phyloP scores from a whole-genome alignment of 2,113 vertebrate species.

The Hypocryptadius cinnamomeus region DNA sequence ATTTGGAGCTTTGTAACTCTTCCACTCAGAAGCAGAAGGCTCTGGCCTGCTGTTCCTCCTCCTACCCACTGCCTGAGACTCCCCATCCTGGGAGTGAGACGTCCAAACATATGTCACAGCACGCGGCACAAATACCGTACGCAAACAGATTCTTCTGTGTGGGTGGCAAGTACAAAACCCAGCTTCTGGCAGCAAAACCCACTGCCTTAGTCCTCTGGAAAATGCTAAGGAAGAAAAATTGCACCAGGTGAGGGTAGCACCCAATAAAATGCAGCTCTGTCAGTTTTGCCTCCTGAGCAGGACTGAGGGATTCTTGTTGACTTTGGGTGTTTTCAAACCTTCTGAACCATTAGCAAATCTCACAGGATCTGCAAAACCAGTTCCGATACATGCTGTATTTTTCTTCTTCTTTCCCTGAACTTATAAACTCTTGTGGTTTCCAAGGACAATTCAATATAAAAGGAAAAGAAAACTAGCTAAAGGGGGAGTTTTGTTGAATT shows the following conservation, averaged over 20 bases:
- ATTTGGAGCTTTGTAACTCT: neutral
- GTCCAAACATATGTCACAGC: conserved; percentile 6
- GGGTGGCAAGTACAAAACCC: neutral
- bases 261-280: neutral
- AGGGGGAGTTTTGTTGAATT: neutral
- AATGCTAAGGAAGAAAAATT: neutral
- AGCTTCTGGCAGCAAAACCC: neutral
- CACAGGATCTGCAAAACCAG: neutral
- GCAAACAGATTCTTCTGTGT: neutral
- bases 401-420: neutral
- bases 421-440: conserved; percentile 15
- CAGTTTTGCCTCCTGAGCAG: neutral
- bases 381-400: neutral
- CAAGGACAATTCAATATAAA: neutral
- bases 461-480: neutral
- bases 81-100: neutral
- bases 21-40: neutral
- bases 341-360: neutral
- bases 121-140: neutral
- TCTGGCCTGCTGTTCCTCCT: conserved; percentile 34
- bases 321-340: neutral
- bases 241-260: neutral
- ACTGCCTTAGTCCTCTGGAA: neutral
- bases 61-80: neutral
- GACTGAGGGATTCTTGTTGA: neutral